Conservation (phyloP, 92 coral and sea anemone genomes). For the Umimayanthus chanpuru region DNA sequence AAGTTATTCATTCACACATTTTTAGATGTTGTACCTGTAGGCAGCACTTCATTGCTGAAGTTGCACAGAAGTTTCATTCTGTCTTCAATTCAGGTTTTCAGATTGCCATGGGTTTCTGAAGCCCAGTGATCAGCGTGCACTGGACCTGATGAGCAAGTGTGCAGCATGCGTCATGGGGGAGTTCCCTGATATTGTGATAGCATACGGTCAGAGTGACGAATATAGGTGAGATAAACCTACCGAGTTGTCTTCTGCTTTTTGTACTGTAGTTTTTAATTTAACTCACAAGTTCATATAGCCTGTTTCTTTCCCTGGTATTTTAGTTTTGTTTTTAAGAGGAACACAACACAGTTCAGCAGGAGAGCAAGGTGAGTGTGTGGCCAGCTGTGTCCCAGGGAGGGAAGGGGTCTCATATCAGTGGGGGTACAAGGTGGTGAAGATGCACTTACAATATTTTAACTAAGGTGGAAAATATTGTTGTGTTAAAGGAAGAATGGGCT, state of each 20-base stretch:
- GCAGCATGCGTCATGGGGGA: constrained; percentile 89
- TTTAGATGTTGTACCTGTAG: not conserved
- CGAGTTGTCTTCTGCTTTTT: no score
- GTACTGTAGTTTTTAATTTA: not conserved
- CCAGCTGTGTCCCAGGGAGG: no score
- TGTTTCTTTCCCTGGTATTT: not conserved
- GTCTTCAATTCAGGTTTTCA: constrained; percentile 71
- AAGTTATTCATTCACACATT: no score
- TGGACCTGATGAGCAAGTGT: constrained; percentile 89
- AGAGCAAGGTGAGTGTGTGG: constrained; percentile 74
- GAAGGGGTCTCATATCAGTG: no score
- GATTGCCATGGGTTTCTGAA: constrained; percentile 89
- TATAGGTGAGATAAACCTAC: constrained; percentile 73
- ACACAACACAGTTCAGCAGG: constrained; percentile 91
- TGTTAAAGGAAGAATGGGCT: no score
- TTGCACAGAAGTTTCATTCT: not conserved
- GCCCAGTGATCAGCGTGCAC: constrained; percentile 86
- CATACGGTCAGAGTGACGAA: constrained; percentile 99
- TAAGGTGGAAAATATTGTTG: no score
- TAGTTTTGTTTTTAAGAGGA: constrained; percentile 91
- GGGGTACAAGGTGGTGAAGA: no score
- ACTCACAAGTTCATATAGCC: not conserved
- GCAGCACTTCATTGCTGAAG: not conserved
- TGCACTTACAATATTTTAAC: no score
- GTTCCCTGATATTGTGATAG: constrained; percentile 85